Base-by-base conservation (phyloP, 2,113 vertebrate genomes). In the Triplophysa tibetana region DNA sequence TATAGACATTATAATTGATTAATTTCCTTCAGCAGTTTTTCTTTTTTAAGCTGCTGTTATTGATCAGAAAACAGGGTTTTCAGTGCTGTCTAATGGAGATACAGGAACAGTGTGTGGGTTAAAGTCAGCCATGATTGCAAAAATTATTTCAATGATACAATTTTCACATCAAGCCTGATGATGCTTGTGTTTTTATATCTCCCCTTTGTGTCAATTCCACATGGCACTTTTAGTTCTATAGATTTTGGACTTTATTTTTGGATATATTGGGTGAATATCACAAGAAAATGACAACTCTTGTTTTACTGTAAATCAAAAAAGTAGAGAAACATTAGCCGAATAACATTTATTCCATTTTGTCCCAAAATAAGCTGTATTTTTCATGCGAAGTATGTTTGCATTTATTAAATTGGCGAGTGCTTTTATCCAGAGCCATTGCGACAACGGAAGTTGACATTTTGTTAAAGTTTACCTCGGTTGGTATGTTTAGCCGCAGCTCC, bases 11-110 rank as follows among this genome's bases (percentile, higher is more conserved):
- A 2, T 13, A 9, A 62, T 48, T 75, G 72, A 75, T 75, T 75
- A 29, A 63, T 26, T 48, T 75, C 72, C 41, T 29, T 0, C 0
- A 26, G 41, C 38, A 63, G 3, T 16, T 26, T 21, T 14, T 16
- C 21, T 56, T 72, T 72, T 73, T 70, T 73, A 61, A 73, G 60
- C 70, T 17, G 33, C 8, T 43, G 12, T 23, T 61, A 73, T 73
- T 21, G 52, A 56, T 70, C 17, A 13, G 24, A 38, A 23, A 8
- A 17, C 12, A 69, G 45, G 58, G 1, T 60, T 8, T 23, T 14
- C 16, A 13, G 16, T 33, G 24, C 33, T n/a, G 52, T 70, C 17
- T 70, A 54, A 70, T 70, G 9, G 41, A 68, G 66, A 67, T 48
- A 12, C 16, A 16, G 26, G 48, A 33, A 12, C 33, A 38, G 52